A percentile compares a stretch with the other conserved stretches of the same genome.
Conservation (phyloP, 2,113 vertebrate genomes). For the Bos indicus region DNA sequence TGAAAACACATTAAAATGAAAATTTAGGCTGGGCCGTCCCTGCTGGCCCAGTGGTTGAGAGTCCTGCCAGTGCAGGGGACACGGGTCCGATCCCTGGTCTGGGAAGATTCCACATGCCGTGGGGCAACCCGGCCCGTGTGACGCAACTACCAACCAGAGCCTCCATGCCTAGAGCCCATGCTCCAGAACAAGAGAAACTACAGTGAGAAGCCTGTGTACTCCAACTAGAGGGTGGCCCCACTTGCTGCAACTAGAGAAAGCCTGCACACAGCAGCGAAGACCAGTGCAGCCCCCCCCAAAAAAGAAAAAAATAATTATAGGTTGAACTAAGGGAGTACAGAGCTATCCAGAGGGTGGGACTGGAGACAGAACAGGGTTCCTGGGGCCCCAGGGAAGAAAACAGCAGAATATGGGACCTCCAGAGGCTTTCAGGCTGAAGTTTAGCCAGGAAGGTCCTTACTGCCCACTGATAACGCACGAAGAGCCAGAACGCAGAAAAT, state of each 20-base stretch:
- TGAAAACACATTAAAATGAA: neutral
- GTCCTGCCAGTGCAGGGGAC: neutral
- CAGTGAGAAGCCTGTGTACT: neutral
- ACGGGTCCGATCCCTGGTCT: neutral
- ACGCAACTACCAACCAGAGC: neutral
- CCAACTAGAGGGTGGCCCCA: neutral
- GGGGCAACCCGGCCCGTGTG: neutral
- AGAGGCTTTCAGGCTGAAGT: neutral
- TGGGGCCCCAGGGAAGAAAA: neutral
- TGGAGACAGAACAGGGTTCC: neutral
- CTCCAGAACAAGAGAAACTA: neutral
- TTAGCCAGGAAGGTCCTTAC: neutral
- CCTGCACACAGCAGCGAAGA: neutral
- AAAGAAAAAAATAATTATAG: neutral
- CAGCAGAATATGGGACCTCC: neutral
- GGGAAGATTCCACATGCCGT: neutral
- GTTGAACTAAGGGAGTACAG: neutral
- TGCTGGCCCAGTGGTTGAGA: neutral
- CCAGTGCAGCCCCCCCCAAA: neutral
- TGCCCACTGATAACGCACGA: rapidly evolving
- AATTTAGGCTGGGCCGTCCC: neutral
- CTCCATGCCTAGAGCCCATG: neutral
- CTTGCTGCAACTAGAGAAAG: neutral
- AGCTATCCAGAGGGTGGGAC: rapidly evolving
- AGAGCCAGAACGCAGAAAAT: neutral